These are phyloP conservation scores for Plectropomus leopardus DNA, from an alignment of 2,113 vertebrate species.

Conservation along the genomic window DNA sequence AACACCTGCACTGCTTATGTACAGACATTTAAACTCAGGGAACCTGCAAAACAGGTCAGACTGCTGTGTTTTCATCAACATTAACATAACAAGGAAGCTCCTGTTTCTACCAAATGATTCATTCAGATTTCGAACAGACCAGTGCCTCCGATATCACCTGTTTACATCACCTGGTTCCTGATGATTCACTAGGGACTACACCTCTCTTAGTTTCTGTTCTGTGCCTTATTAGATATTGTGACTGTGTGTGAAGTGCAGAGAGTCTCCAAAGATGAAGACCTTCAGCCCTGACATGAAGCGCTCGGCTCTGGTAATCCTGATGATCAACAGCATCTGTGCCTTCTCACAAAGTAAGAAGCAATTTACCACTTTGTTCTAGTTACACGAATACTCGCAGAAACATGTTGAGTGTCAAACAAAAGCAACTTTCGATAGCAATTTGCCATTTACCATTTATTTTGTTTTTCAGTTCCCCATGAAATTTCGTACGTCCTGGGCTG, in stretches of 20 bases:
- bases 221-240: no score
- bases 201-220: no score
- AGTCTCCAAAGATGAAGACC: not conserved
- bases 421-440: not conserved
- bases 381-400: not conserved
- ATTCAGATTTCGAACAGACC: no score
- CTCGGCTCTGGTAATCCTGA: constrained; percentile 21
- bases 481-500: constrained; percentile 4
- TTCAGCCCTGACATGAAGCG: constrained; percentile 30
- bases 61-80: not conserved
- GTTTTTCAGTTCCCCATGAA: constrained; percentile 61
- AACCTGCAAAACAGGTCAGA: not conserved
- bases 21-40: not conserved
- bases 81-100: not conserved
- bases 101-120: no score
- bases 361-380: not conserved
- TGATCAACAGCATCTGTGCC: constrained; percentile 23
- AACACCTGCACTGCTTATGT: not conserved
- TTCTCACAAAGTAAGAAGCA: constrained; percentile 60
- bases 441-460: not conserved
- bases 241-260: not conserved
- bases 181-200: no score
- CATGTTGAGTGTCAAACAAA: not conserved
- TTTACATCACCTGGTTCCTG: no score
- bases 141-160: no score